Percentiles rank a stretch among this genome's conserved stretches.
Evolutionary conservation across 2,888 invertebrate species (phyloP).

Genomic region (Amiota communis): DNA sequence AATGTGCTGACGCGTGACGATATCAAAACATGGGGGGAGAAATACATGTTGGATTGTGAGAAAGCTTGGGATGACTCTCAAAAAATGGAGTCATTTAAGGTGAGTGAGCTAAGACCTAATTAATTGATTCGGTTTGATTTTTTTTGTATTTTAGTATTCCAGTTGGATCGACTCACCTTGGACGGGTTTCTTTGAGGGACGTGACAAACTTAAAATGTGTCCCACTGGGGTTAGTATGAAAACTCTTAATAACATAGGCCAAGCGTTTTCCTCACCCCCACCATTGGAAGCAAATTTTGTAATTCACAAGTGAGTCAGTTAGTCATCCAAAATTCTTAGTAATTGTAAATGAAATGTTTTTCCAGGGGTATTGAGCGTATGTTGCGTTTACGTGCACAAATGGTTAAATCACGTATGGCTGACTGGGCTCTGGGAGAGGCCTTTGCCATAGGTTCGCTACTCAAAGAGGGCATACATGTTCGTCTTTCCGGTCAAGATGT

Average conservation of each 20-base stretch:
- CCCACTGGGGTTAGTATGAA: constrained; percentile 80
- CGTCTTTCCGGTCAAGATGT: constrained; percentile 96
- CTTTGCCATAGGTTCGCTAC: constrained; percentile 95
- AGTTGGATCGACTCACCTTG: constrained; percentile 86
- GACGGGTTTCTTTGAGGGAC: constrained; percentile 77
- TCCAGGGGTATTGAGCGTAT: constrained; percentile 85
- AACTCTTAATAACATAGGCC: constrained; percentile 78
- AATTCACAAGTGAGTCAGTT: constrained; percentile 74
- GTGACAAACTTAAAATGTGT: constrained; percentile 75
- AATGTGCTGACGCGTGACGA: constrained; percentile 81
- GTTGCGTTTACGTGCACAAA: constrained; percentile 88
- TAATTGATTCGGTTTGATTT: not conserved
- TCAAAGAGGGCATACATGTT: constrained; percentile 97
- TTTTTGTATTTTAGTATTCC: constrained; percentile 72
- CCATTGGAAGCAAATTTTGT: constrained; percentile 76
- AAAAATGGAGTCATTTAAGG: constrained; percentile 77
- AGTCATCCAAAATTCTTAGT: not conserved
- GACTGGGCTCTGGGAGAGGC: constrained; percentile 99
- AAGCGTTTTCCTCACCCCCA: constrained; percentile 77
- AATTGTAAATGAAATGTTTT: not conserved
- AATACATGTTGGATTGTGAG: constrained; percentile 74
- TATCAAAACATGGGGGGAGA: constrained; percentile 73
- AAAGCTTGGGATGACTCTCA: constrained; percentile 79
- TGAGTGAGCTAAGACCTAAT: constrained; percentile 31
- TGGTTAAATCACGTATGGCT: constrained; percentile 87